Base-by-base conservation (phyloP, 2,113 vertebrate species). In the Bambusicola thoracicus region DNA sequence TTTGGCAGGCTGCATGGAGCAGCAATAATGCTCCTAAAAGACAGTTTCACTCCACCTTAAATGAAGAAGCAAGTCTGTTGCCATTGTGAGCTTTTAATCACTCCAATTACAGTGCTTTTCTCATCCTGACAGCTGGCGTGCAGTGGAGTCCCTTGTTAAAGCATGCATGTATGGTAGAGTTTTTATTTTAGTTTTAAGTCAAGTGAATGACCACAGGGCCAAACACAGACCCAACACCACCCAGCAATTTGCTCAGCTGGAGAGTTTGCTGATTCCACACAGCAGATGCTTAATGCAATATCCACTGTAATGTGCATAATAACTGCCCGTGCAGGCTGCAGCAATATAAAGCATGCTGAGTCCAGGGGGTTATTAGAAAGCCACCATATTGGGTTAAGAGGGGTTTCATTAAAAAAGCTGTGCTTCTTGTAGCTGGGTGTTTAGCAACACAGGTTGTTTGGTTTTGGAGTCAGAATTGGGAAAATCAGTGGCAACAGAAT, bases 81-180 rank as follows among this genome's bases (percentile, higher is more conserved):
- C 85, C 46, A 22, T 6, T 76, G 93, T 85, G 94, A 94, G 95
- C 85, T 95, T 87, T 92, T 96, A 96, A 96, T 96, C 89, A 27
- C 90, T 93, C 76, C 94, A 95, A 80, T 97, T 96, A 90, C 58
- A 79, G 90, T 63, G 79, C 66, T 82, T 66, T 69, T 73, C 70
- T 83, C 69, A 55, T 68, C 66, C 95, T 68, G 90, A 89, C 96
- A 97, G 95, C 95, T 94, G 96, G 88, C 49, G 25, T 3, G 6
- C 69, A 89, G 58, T 13, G 16, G 8, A 92, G 30, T 13, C 82
- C 77, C 94, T 95, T 59, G 70, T 67, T 77, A 79, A 81, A 67
- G 69, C 85, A 81, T 73, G 41, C 19, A 70, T 13, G 65, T 79
- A 68, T 83, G 40, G 12, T 78, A 16, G 49, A 22, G 18, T 49